Evolutionary conservation across 2,888 invertebrate genomes (phyloP), one percentile per base, ranked within the genome.

Genomic region (Nycteola revayana): DNA sequence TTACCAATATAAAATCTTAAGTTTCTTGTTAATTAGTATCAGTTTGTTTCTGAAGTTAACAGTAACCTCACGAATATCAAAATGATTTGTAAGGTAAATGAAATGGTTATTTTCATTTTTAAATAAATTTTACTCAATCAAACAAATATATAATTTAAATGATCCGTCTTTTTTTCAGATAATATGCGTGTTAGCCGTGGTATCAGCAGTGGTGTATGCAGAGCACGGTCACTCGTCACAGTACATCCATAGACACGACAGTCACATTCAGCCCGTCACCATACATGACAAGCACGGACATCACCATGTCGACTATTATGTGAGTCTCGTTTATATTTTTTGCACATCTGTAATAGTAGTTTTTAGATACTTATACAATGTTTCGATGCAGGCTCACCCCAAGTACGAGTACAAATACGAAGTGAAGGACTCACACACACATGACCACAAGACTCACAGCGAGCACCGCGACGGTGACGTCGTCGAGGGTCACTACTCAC

Each of bases 401-500:
- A 78, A 77, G 57, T 82, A 85, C 56, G 69, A 75, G 54, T 56
- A 49, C 28, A 49, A 45, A 11, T 56, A 57, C 29, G 49, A 56
- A 24, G 90, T 91, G 10, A 77, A 85, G 32, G 91, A 91, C 62
- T 82, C 84, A 1, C 89, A 90, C 59, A 90, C 90, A 29, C 90
- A 90, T 9, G 90, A 91, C 66, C 80, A 83, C 64, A 87, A 87
- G 63, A 75, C 80, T 4, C 85, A 87, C 45, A 81, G 78, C 36
- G 86, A 87, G 65, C 75, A 79, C 54, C 77, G 83, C 34, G 84
- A 89, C 63, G 91, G 91, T 27, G 87, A 91, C 59, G 83, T 75
- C 28, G 91, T 91, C 31, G 85, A 89, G 59, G 91, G 91, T 7
- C 58, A 86, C 57, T 92, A 92, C 68, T 80, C 79, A n/a, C 69